Base-by-base conservation (phyloP, 1,140 invertebrate species). In the silkworm (Bombyx mori) region DNA sequence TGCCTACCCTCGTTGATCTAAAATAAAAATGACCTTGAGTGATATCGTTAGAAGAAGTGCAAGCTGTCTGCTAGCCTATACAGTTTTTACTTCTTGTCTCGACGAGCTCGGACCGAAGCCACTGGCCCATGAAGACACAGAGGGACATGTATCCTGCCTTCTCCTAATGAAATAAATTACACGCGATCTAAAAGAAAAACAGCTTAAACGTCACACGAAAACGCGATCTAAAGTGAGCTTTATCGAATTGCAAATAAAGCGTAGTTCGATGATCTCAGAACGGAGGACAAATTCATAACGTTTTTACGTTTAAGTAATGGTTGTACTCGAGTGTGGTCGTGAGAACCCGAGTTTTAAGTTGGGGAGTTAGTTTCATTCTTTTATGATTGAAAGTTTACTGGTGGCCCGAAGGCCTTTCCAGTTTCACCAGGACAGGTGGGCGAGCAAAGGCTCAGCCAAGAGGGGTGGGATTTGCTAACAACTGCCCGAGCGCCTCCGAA, bases 151-250 rank as follows among this genome's bases (percentile, higher is more conserved):
- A 79, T 82, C 81, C 78, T 84, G 78, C 69, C 70, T 75, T 70
- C 68, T 80, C 79, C 77, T 79, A 79, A 82, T 78, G 79, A 81
- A 79, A 75, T 82, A 84, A 81, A 82, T 84, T 82, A 77, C 62
- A 47, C 43, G 45, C 22, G 44, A 22, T 44, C 0, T 51, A 60
- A 52, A 1, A 45, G 7, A 35, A 54, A 35, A 74, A 75, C 55
- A 56, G 12, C 58, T 45, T 61, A 75, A 69, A 61, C 10, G n/a
- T 53, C 7, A 6, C 54, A 6, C 0, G 26, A 49, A 9, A 42
- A 0, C 2, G 6, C 9, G 18, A 52, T 1, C 7, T 0, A 75
- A 66, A 50, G 54, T 18, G 1, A 49, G 67, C 58, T 47, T 22
- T 66, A 57, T 0, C 0, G 0, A 0, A 0, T 46, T 5, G 0